Base-by-base conservation (phyloP, 2,797 vertebrate genomes). In the Tinamus major region DNA sequence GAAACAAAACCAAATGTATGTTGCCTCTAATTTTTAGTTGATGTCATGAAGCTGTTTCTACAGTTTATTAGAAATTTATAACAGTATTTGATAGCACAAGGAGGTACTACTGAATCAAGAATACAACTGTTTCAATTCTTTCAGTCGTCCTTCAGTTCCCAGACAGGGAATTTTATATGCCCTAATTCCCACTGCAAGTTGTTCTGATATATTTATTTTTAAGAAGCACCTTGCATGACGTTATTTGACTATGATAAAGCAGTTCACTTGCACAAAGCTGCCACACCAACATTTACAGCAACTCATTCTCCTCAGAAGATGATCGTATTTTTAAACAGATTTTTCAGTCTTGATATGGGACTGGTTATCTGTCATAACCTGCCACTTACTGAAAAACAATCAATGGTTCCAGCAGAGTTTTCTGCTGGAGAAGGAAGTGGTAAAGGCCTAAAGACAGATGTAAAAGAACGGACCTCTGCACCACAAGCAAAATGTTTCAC, bases 341-440 rank as follows among this genome's bases (percentile, higher is more conserved):
- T 90, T 90, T 86, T 75, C 1, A 1, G n/a, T 71, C 13, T 58
- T 56, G 42, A 59, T 83, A 53, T 23, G 33, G 67, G 44, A 59
- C 42, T 0, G 1, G 39, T 59, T 64, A 78, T n/a, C 61, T 77
- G 55, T 51, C 31, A 79, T 29, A 90, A 87, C 20, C 14, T 63
- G 26, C 31, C 55, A 15, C 37, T 76, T 76, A 21, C 53, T 64
- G 31, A 58, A 68, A 79, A 84, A 20, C 17, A 65, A 62, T 6
- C 11, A 79, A 16, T 0, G 0, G 76, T 48, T 13, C 14, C 62
- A 63, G 49, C 26, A 42, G 19, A 68, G 33, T 44, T 56, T 33
- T 46, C 63, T 44, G 53, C 55, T 80, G 42, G 27, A 42, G 31
- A 27, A 87, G 31, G 65, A 85, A 80, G 1, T 14, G 69, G 63